Evolutionary conservation across 2,113 vertebrate genomes (phyloP), one percentile per base, ranked within the genome.

Genomic region (Hippocampus mohnikei): DNA sequence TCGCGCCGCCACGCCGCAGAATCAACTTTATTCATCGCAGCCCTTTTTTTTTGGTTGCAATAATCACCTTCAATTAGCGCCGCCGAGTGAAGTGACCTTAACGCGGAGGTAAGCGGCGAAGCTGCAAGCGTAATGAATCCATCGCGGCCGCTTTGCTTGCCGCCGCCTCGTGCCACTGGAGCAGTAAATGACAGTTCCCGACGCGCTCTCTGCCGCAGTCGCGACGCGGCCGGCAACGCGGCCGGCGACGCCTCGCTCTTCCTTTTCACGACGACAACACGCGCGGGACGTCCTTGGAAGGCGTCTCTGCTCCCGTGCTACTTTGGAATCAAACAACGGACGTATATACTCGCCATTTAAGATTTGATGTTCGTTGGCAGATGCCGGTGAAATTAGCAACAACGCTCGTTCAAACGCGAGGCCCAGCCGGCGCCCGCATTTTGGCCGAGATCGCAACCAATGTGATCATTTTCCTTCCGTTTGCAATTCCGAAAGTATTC

Each of bases 161-260:
- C 53, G n/a, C 67, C 41, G 55, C 62, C 27, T 58, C 4, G 4
- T 5, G 25, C 12, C 42, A 13, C 0, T n/a, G n/a, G 67, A 8
- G 73, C 71, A 76, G 65, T 52, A 67, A 81, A 80, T 83, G 66
- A 71, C 61, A 41, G 69, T 69, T 76, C 33, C 18, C 5, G 66
- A 4, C 21, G 13, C 52, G 20, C 16, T 25, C 69, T 25, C 33
- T 73, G 42, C 44, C 42, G 41, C 25, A 8, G 46, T 8, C 27
- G n/a, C 66, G 6, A 52, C 46, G 21, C 3, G 65, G 44, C 15
- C 46, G 46, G n/a, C 66, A 2, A 52, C 46, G 21, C 3, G 65
- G 44, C 15, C 46, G 46, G 5, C 50, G 50, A 9, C 21, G 9
- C 16, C 21, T 25, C 18, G 65, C 46, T 53, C 20, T 33, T 67